A percentile compares a stretch with the other conserved stretches of the same genome.
Conservation (phyloP, 2,113 vertebrate species). For the Casuarius casuarius region DNA sequence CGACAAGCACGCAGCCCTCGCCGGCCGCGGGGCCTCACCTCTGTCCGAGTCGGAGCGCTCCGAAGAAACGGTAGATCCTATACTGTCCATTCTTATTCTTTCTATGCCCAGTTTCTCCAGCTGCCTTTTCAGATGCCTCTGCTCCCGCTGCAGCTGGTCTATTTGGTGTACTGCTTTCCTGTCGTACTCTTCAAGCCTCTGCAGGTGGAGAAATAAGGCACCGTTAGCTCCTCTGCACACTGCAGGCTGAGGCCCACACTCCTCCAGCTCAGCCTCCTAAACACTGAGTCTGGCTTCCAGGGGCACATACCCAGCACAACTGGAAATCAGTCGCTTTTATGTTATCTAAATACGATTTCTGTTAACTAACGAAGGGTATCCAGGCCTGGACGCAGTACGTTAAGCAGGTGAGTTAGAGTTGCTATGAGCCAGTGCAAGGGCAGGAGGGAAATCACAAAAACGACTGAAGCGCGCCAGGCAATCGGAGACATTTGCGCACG, state of each 20-base stretch:
- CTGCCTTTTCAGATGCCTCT: slow-evolving; percentile 89
- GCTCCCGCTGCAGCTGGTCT: slow-evolving; percentile 93
- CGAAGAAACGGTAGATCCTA: slow-evolving; percentile 85
- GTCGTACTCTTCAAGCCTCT: slow-evolving; percentile 93
- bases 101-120: slow-evolving; percentile 93
- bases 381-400: neutral
- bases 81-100: slow-evolving; percentile 89
- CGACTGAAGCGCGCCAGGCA: neutral
- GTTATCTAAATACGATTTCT: neutral
- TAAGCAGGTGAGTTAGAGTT: neutral
- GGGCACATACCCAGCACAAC: neutral
- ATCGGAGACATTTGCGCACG: neutral
- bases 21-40: slow-evolving; percentile 75
- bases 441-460: neutral
- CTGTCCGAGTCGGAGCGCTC: slow-evolving; percentile 92
- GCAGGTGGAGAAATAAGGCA: neutral
- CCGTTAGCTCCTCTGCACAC: neutral
- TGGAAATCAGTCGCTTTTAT: neutral
- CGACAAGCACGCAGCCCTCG: fast-evolving
- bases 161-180: slow-evolving; percentile 89
- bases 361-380: neutral
- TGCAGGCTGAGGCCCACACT: neutral
- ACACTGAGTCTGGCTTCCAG: neutral
- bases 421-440: neutral
- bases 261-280: neutral